phyloP scores from a whole-genome alignment of 2,113 vertebrate genomes.

The Cisticola juncidis region DNA sequence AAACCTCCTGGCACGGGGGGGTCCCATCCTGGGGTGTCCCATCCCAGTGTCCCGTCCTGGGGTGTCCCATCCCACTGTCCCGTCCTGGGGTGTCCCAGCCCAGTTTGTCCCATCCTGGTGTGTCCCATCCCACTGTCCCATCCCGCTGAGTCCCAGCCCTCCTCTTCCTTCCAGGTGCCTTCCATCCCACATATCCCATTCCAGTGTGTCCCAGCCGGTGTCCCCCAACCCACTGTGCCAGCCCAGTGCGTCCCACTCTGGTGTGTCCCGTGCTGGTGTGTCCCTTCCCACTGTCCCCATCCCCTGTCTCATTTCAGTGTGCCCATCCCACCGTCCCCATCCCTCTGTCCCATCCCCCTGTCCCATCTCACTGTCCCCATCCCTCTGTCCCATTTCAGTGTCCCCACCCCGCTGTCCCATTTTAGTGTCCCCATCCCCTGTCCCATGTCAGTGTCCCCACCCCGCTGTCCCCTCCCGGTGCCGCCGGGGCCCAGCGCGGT shows the following conservation, averaged over 20 bases:
- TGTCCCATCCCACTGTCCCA: too few relatives aligned
- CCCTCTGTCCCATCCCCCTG: accelerated
- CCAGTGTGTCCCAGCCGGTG: neutral
- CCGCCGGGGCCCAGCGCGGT: neutral
- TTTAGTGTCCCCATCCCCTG: too few relatives aligned
- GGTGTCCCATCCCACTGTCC: neutral
- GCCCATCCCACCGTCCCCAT: neutral
- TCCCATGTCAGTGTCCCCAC: neutral
- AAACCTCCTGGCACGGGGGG: neutral
- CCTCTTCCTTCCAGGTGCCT: too few relatives aligned
- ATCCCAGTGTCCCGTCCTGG: accelerated
- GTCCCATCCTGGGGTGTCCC: accelerated
- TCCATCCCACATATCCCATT: too few relatives aligned
- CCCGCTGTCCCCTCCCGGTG: neutral
- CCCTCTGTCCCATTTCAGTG: neutral
- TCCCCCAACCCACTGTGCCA: too few relatives aligned
- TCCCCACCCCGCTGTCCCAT: neutral
- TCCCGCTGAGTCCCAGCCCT: accelerated
- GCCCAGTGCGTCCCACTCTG: neutral
- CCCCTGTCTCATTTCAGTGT: neutral
- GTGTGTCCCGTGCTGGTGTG: too few relatives aligned
- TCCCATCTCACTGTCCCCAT: neutral
- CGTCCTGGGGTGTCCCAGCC: accelerated
- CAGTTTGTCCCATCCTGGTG: neutral
- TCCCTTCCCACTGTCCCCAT: neutral